Percentiles rank a stretch among this genome's conserved stretches.
phyloP scores from a whole-genome alignment of 2,113 vertebrate genomes.

The Xenopus tropicalis region UCB_Xtro_10.0 CM004450.2:34655501-34656000 shows the following conservation, averaged over 20 bases:
- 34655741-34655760: background rate
- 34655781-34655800: background rate
- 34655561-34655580: background rate
- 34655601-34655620: too few species aligned
- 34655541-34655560: slow-evolving; percentile 16
- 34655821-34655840: background rate
- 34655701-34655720: background rate
- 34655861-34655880: background rate
- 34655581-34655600: too few species aligned
- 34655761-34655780: background rate
- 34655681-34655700: background rate
- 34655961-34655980: background rate
- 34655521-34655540: slow-evolving; percentile 4
- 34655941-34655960: background rate
- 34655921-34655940: slow-evolving; percentile 3
- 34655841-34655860: slow-evolving; percentile 2
- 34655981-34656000: background rate
- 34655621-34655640: too few species aligned
- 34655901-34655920: slow-evolving; percentile 21
- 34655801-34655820: background rate
- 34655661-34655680: background rate
- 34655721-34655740: background rate
- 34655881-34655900: slow-evolving; percentile 5
- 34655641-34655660: background rate
- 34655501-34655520: slow-evolving; percentile 24